Evolutionary conservation across 1,140 invertebrate genomes (phyloP).

Genomic region (Drosophila parabipectinata): DNA sequence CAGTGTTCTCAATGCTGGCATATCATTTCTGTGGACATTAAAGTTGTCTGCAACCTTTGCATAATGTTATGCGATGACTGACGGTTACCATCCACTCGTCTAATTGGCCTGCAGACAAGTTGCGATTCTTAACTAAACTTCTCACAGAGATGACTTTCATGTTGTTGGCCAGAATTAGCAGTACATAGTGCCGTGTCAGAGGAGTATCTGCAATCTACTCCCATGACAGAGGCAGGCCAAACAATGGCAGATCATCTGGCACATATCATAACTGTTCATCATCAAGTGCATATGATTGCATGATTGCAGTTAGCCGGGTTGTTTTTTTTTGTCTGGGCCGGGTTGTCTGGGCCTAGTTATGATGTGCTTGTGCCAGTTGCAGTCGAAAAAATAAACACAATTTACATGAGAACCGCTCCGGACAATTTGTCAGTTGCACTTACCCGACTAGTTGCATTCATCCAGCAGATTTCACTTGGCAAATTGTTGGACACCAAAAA

Average conservation of each 20-base stretch:
- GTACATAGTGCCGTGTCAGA: constrained; percentile 52
- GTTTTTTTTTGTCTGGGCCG: background rate
- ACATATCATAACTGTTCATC: constrained; percentile 76
- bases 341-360: background rate
- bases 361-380: constrained; percentile 16
- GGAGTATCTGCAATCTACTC: constrained; percentile 49
- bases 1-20: constrained; percentile 25
- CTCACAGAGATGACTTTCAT: constrained; percentile 61
- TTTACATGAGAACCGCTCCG: constrained; percentile 52
- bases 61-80: constrained; percentile 19
- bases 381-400: constrained; percentile 35
- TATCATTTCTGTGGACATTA: constrained; percentile 23
- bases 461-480: constrained; percentile 45
- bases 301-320: constrained; percentile 20
- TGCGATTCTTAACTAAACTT: constrained; percentile 28
- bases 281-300: constrained; percentile 43
- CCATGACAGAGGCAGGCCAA: constrained; percentile 42
- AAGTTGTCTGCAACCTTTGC: constrained; percentile 32
- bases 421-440: constrained; percentile 50
- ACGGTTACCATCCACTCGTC: constrained; percentile 7
- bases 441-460: constrained; percentile 7
- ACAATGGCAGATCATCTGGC: constrained; percentile 71
- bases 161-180: constrained; percentile 43
- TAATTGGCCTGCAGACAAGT: constrained; percentile 47
- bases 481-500: constrained; percentile 41